Base-by-base conservation (phyloP, 2,113 vertebrate species). In the Oreochromis spilurus region DNA sequence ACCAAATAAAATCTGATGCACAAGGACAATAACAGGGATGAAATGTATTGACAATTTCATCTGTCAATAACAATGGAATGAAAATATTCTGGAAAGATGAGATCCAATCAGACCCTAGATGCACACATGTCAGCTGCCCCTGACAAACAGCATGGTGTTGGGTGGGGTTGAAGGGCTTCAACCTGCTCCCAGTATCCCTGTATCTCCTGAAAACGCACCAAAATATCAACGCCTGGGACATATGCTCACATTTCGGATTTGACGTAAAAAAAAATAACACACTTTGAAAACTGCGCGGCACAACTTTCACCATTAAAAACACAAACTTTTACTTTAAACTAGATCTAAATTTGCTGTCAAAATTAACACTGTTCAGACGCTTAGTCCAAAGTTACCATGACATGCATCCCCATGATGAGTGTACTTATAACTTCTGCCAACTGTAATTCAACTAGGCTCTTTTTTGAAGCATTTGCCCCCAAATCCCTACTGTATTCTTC, bases 301-400 rank as follows among this genome's bases (percentile, higher is more conserved):
- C n/a, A 55, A 55, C 53, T 55, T 4, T 55, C n/a, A 55, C 10
- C 53, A 24, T 55, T 24, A 54, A 54, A 54, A 24, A 54, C 19
- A 53, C 19, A 53, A 53, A 53, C 9, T 21, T 53, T 53, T 53
- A 53, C 9, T 52, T 5, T 5, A 4, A 54, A 54, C 53, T 54
- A 4, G 53, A 54, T 54, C n/a, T 54, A 54, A 36, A 65, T 65
- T 65, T 65, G 17, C 17, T 65, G 6, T 36, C 31, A 38, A 65
- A 65, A 38, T 65, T 38, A 65, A 65, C 31, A 12, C 31, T n/a
- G 31, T 7, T 12, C 0, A 65, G 31, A 38, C 12, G 60, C 0
- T 65, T 38, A n/a, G 31, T 36, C 10, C 19, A 67, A 38, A 21
- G 19, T 67, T 67, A 72, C 21, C 67, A 17, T 72, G 21, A 72